A percentile compares a stretch with the other conserved stretches of the same genome.
These are phyloP conservation scores for Villa cingulata DNA, from an alignment of 2,888 invertebrate genomes.

Conservation along the genomic window DNA sequence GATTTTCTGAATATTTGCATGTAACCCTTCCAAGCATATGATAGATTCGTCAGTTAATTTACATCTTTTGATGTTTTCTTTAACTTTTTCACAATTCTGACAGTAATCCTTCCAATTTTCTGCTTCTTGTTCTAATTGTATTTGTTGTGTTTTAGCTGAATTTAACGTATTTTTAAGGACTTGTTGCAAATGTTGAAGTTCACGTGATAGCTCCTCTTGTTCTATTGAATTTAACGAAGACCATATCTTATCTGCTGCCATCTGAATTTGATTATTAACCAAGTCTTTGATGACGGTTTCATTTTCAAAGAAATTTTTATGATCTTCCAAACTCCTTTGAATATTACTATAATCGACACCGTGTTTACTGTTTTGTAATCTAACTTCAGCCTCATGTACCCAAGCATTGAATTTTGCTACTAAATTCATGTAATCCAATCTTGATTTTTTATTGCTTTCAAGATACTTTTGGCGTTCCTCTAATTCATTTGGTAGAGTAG, in stretches of 20 bases:
- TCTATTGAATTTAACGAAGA: slow-evolving; percentile 67
- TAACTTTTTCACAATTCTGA: slow-evolving; percentile 62
- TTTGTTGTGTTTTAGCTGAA: slow-evolving; percentile 66
- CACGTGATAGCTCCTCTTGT: slow-evolving; percentile 69
- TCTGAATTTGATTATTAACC: slow-evolving; percentile 67
- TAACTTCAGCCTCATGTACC: slow-evolving; percentile 69
- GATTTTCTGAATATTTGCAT: slow-evolving; percentile 71
- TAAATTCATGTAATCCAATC: slow-evolving; percentile 61
- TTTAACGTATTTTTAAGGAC: slow-evolving; percentile 68
- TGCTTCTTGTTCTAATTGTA: slow-evolving; percentile 65
- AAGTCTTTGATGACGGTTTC: slow-evolving; percentile 65
- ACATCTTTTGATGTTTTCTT: slow-evolving; percentile 57
- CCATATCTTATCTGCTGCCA: slow-evolving; percentile 77
- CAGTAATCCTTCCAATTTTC: slow-evolving; percentile 79
- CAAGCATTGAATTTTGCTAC: slow-evolving; percentile 68
- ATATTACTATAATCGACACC: slow-evolving; percentile 84
- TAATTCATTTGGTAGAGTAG: slow-evolving; percentile 66
- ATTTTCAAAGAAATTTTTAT: slow-evolving; percentile 71
- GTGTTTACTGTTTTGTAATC: slow-evolving; percentile 62
- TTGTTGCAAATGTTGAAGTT: slow-evolving; percentile 69
- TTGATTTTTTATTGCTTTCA: slow-evolving; percentile 58
- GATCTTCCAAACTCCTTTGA: slow-evolving; percentile 67
- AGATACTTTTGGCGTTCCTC: slow-evolving; percentile 70
- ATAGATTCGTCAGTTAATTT: slow-evolving; percentile 68
- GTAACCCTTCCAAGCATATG: slow-evolving; percentile 64